Evolutionary conservation across 2,797 vertebrate species (phyloP).

Genomic region (Galago senegalensis): DNA sequence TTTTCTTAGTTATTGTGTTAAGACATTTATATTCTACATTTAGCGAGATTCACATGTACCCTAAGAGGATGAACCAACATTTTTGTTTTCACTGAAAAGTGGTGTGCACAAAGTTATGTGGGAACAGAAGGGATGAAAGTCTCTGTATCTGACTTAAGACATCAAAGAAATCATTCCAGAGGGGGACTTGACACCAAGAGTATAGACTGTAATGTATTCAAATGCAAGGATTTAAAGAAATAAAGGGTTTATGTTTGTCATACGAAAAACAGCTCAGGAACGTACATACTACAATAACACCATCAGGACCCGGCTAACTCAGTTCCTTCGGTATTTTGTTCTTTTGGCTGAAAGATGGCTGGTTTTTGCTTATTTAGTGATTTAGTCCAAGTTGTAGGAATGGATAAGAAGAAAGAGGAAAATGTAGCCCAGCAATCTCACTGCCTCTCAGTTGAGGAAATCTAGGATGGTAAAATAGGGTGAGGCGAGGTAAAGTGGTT

Average conservation of each 20-base stretch:
- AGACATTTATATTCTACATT: no score
- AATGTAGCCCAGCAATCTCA: background rate
- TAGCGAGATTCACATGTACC: no score
- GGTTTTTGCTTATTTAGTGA: background rate
- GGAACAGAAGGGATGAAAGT: background rate
- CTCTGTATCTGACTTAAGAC: background rate
- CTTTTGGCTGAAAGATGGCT: background rate
- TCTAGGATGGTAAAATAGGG: background rate
- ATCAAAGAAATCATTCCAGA: background rate
- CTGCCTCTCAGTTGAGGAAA: background rate
- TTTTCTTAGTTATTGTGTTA: no score
- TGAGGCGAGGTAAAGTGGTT: background rate
- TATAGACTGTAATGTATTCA: background rate
- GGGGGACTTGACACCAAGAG: background rate
- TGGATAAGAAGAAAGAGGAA: background rate
- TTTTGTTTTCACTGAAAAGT: background rate
- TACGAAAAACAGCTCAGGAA: background rate
- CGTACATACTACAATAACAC: background rate
- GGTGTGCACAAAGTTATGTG: background rate
- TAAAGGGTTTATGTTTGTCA: background rate
- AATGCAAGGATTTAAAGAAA: slow-evolving; percentile 2
- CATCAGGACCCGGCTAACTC: background rate
- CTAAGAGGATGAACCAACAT: background rate
- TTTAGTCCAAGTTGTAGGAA: background rate
- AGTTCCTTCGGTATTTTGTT: background rate